Percentiles rank a stretch among this genome's conserved stretches.
Conservation (phyloP, 2,113 vertebrate genomes). For the Pionites leucogaster region DNA sequence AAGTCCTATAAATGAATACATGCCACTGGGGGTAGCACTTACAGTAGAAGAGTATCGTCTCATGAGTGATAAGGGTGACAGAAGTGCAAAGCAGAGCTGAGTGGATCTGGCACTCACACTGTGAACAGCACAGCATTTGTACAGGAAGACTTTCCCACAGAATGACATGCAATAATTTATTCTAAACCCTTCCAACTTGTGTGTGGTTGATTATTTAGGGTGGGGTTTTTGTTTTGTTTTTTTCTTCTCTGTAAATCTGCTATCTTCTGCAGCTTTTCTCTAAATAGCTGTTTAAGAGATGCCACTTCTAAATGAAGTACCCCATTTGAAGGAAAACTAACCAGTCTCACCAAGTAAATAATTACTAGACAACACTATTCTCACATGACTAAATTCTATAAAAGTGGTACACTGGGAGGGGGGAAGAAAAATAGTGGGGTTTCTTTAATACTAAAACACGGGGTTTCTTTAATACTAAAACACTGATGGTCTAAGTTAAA, state of each 20-base stretch:
- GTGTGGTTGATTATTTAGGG: not conserved
- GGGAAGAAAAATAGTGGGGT: fast-evolving
- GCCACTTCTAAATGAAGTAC: not conserved
- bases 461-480: not conserved
- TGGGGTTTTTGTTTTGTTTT: not conserved
- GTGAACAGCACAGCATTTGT: not conserved
- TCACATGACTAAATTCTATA: not conserved
- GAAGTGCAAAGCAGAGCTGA: conserved; percentile 53
- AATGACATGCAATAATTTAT: conserved; percentile 59
- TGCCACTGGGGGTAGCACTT: conserved; percentile 26
- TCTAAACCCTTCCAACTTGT: conserved; percentile 47
- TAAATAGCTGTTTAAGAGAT: conserved; percentile 4
- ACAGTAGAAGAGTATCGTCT: conserved; percentile 26
- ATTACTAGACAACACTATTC: not conserved
- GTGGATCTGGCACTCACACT: conserved; percentile 64
- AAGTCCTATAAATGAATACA: conserved; percentile 28
- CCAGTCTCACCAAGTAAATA: not conserved
- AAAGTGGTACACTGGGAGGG: not conserved
- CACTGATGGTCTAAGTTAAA: not conserved
- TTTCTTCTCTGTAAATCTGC: not conserved
- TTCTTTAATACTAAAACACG: not conserved
- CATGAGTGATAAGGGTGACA: conserved; percentile 53
- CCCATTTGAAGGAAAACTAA: not conserved
- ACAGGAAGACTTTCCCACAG: conserved; percentile 32
- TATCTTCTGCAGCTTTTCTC: conserved; percentile 45